phyloP scores from a whole-genome alignment of 2,113 vertebrate genomes.

The Rhodinocichla rosea region DNA sequence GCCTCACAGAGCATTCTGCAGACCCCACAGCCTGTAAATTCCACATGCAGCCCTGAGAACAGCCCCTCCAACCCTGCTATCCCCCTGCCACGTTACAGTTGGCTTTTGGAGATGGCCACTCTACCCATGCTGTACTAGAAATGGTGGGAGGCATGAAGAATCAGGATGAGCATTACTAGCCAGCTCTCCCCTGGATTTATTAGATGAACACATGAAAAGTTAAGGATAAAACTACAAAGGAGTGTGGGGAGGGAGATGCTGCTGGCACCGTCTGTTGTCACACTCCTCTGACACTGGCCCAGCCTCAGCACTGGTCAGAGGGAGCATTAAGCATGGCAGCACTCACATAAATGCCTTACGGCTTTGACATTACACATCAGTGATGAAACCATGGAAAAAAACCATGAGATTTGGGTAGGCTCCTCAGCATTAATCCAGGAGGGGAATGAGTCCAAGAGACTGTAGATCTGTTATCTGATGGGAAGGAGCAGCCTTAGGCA shows the following conservation, averaged over 20 bases:
- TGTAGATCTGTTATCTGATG: not conserved
- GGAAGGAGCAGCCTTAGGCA: not conserved
- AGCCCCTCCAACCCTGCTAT: not conserved
- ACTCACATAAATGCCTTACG: not conserved
- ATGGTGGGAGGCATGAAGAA: not conserved
- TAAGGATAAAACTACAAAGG: not conserved
- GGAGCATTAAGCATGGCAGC: not conserved
- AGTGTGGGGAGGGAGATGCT: not conserved
- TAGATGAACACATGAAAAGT: not conserved
- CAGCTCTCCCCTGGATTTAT: not conserved
- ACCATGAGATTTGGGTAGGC: not conserved
- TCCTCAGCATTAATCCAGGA: not conserved
- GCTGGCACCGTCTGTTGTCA: not conserved
- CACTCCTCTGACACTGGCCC: not conserved
- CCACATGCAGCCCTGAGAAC: not conserved
- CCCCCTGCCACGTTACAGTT: not conserved
- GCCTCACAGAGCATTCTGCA: not conserved
- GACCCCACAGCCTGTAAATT: not conserved
- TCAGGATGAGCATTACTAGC: not conserved
- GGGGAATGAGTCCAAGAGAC: not conserved
- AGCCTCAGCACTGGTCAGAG: not conserved
- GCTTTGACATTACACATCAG: not conserved
- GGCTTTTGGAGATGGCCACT: not conserved
- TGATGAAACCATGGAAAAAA: not conserved
- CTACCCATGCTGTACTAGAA: accelerated